Conservation (phyloP, 1,140 invertebrate genomes). For the Alviniconcha marisindica region DNA sequence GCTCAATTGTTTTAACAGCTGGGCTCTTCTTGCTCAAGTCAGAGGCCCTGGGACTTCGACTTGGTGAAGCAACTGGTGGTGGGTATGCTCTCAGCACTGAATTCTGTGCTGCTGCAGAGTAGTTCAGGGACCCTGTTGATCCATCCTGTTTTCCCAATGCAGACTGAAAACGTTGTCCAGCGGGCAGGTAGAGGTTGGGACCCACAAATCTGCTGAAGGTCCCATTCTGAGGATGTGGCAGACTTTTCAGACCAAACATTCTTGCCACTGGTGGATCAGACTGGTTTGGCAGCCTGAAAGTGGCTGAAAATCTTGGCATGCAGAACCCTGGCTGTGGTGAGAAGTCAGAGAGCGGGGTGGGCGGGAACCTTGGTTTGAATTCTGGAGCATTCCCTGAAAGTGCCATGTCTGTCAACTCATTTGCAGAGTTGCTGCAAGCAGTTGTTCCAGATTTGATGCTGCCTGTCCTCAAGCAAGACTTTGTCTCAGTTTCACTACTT, state of each 20-base stretch:
- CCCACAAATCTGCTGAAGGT: constrained; percentile 1
- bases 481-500: too few species aligned
- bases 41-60: too few species aligned
- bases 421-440: too few species aligned
- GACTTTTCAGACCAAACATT: background rate
- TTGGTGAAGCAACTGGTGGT: background rate
- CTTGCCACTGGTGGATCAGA: background rate
- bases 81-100: background rate
- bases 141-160: background rate
- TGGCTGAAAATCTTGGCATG: background rate
- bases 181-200: background rate
- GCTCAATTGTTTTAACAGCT: background rate
- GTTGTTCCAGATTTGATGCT: too few species aligned
- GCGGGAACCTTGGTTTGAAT: constrained; percentile 43
- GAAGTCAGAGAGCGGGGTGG: background rate
- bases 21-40: background rate
- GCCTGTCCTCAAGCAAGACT: too few species aligned
- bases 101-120: background rate
- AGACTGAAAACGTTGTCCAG: background rate
- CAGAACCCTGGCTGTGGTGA: background rate
- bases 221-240: background rate
- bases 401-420: background rate
- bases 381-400: constrained; percentile 48
- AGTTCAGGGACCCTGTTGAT: background rate
- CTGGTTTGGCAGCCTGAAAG: background rate